Conservation (phyloP, 2,113 vertebrate genomes). For the Myotis lucifugus region DNA sequence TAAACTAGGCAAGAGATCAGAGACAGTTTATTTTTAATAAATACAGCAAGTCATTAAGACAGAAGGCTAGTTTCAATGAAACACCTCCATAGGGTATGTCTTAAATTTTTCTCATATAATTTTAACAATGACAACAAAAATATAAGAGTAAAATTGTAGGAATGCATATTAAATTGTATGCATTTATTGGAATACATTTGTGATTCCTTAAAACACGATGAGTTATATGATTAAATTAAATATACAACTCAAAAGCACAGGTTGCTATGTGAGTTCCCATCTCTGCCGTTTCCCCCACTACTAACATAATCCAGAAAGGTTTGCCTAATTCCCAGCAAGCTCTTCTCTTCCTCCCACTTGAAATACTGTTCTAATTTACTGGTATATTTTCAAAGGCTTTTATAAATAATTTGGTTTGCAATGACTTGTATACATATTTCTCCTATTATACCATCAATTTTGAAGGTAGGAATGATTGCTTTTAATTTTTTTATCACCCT, state of each 20-base stretch:
- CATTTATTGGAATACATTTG: not conserved
- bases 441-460: not conserved
- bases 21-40: not conserved
- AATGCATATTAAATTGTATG: not conserved
- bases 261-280: not conserved
- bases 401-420: not conserved
- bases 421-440: not conserved
- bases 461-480: not conserved
- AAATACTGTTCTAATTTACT: slow-evolving; percentile 41
- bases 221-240: slow-evolving; percentile 12
- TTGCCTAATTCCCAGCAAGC: not conserved
- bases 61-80: slow-evolving; percentile 4
- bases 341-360: not conserved
- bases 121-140: not conserved
- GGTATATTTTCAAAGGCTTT: not conserved
- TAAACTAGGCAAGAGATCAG: slow-evolving; percentile 11
- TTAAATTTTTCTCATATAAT: not conserved
- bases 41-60: not conserved
- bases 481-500: not conserved
- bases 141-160: not conserved
- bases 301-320: not conserved
- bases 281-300: not conserved
- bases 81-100: not conserved
- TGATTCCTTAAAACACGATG: slow-evolving; percentile 31
- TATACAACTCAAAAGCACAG: not conserved